Conservation (phyloP, 2,888 invertebrate genomes). For the Shargacucullia verbasci region DNA sequence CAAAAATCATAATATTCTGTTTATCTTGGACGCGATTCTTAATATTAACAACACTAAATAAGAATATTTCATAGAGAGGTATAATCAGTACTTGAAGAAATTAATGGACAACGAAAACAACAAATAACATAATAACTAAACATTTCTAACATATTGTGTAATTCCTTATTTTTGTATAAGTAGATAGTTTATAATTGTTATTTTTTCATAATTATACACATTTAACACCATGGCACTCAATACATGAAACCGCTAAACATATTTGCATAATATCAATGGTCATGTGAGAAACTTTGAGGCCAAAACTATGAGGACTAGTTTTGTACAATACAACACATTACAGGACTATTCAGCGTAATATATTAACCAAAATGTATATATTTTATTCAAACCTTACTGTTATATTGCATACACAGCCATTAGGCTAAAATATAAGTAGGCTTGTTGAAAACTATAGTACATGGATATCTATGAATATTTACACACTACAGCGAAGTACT, state of each 20-base stretch:
- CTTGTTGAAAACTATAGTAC: conserved; percentile 23
- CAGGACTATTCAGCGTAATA: too few relatives aligned
- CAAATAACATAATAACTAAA: conserved; percentile 2
- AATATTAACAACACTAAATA: not conserved
- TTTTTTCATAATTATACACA: too few relatives aligned
- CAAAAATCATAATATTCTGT: too few relatives aligned
- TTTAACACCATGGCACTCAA: too few relatives aligned
- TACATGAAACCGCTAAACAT: not conserved
- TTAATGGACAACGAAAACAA: conserved; percentile 9
- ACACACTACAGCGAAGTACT: conserved; percentile 14
- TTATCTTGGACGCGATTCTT: too few relatives aligned
- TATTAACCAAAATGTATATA: too few relatives aligned
- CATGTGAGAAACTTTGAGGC: not conserved
- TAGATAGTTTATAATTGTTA: too few relatives aligned
- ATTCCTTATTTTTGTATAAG: too few relatives aligned
- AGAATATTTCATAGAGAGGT: conserved; percentile 13
- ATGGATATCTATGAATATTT: conserved; percentile 22
- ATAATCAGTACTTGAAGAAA: conserved; percentile 3
- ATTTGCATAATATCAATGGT: not conserved
- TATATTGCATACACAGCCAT: conserved; percentile 45
- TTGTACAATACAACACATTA: too few relatives aligned
- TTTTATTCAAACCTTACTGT: not conserved
- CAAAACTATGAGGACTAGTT: conserved; percentile 25
- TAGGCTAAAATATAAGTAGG: conserved; percentile 37
- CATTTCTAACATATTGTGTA: not conserved